Base-by-base conservation (phyloP, 2,113 vertebrate genomes). In the Toxostoma redivivum region DNA sequence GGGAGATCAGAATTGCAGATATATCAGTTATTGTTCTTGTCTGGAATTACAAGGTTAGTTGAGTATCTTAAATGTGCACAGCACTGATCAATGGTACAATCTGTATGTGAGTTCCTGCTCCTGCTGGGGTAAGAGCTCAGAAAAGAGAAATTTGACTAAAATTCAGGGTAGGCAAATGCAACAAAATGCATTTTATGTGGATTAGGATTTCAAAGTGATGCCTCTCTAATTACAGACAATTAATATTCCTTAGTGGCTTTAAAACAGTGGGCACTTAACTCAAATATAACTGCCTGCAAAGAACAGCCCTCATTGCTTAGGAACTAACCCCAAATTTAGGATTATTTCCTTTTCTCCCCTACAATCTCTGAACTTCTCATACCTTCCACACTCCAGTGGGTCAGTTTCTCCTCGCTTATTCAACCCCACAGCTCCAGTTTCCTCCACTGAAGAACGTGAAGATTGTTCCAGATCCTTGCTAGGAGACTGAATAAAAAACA, bases 401-500 rank as follows among this genome's bases (percentile, higher is more conserved):
- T 84, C 77, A n/a, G 15, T 23, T 93, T 96, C 95, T 81, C 86
- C 93, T 89, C 91, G 57, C 15, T 96, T 77, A 56, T 61, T 73
- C 35, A 80, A 45, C 51, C 65, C 53, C 42, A 72, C 9, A 87
- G 91, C 40, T 60, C 81, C 96, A 85, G 84, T 81, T 91, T 96
- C 97, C 35, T 72, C 88, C 76, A 96, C 76, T 24, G 92, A 83
- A 22, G 65, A 24, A 25, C 61, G 6, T 60, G 64, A 91, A 16
- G 82, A 31, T 78, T 96, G 97, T 95, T 97, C 96, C 62, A 83
- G 64, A 53, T 95, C 90, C 11, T 80, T 94, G 83, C 73, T 66
- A 7, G 57, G 92, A 89, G 57, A 88, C 98, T 98, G 95, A 92
- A 93, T 28, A 73, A 96, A 93, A 71, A 69, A 42, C 20, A 2